phyloP scores from a whole-genome alignment of 2,888 invertebrate genomes.

The Brassicogethes aeneus region DNA sequence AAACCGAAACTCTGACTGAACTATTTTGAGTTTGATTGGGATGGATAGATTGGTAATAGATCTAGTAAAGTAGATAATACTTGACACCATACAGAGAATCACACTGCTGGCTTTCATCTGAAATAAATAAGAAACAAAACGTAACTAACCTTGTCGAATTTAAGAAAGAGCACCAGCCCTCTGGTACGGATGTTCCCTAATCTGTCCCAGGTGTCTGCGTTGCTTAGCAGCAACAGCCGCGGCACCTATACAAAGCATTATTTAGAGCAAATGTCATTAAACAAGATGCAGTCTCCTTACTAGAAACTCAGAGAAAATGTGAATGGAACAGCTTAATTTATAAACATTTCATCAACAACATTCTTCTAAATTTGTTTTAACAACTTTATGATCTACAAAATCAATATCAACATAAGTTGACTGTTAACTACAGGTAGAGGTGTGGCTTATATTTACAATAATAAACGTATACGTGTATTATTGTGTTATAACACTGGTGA shows the following conservation, averaged over 20 bases:
- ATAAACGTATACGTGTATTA: no score
- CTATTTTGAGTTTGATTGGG: neutral
- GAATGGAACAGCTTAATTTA: neutral
- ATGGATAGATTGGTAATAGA: conserved; percentile 4
- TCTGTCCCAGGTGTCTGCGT: conserved; percentile 75
- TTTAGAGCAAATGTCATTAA: conserved; percentile 22
- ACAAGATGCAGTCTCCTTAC: conserved; percentile 22
- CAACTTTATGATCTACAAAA: no score
- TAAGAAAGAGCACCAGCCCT: conserved; percentile 81
- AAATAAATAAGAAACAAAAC: conserved; percentile 25
- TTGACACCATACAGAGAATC: conserved; percentile 24
- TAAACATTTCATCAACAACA: no score
- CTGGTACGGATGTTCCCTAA: conserved; percentile 97
- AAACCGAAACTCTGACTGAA: no score
- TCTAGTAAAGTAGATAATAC: conserved; percentile 17
- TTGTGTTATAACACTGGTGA: no score
- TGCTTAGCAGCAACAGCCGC: conserved; percentile 69
- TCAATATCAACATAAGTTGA: no score
- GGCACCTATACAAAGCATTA: conserved; percentile 51
- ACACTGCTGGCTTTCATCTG: conserved; percentile 20
- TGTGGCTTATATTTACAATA: no score
- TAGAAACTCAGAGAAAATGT: neutral
- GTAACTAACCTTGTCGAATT: conserved; percentile 38
- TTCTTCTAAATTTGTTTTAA: no score
- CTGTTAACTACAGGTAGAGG: no score